Percentiles rank a stretch among this genome's conserved stretches.
phyloP scores from a whole-genome alignment of 2,797 vertebrate genomes.

The Dendrocincla tyrannina region DNA sequence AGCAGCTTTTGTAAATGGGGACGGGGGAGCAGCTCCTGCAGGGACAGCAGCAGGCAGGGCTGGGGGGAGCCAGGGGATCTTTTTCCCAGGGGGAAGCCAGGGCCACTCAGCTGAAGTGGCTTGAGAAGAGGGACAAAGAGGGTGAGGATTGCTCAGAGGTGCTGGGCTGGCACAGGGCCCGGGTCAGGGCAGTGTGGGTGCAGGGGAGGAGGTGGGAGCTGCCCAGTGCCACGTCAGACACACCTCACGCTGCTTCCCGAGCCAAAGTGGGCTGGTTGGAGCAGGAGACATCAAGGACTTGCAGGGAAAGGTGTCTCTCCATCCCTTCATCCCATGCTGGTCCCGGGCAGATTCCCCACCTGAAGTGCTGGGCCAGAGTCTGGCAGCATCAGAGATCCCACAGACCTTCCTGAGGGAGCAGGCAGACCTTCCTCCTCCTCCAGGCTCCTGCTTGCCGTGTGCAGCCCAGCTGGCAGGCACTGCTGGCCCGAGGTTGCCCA shows the following conservation, averaged over 20 bases:
- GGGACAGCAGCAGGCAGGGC: not conserved
- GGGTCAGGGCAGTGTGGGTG: accelerated
- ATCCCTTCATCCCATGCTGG: accelerated
- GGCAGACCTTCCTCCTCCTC: not conserved
- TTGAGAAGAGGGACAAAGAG: not conserved
- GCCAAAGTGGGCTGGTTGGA: not conserved
- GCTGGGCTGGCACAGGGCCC: not conserved
- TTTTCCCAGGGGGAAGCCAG: not conserved
- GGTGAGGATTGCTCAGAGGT: not conserved
- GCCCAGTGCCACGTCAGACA: accelerated
- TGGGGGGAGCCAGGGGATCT: accelerated
- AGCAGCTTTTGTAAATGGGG: constrained; percentile 26
- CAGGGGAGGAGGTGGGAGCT: not conserved
- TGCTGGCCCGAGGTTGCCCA: not conserved
- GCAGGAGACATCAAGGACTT: not conserved
- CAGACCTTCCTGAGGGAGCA: accelerated
- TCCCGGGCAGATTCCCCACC: not conserved
- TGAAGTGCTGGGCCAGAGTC: accelerated
- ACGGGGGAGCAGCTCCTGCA: not conserved
- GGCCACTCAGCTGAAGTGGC: not conserved
- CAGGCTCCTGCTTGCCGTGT: not conserved
- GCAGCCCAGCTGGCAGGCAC: not conserved
- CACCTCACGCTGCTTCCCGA: accelerated
- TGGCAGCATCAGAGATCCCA: not conserved
- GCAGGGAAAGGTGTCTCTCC: not conserved